These are phyloP conservation scores for Eilema sororculum DNA, from an alignment of 2,888 invertebrate genomes.

Conservation along the genomic window DNA sequence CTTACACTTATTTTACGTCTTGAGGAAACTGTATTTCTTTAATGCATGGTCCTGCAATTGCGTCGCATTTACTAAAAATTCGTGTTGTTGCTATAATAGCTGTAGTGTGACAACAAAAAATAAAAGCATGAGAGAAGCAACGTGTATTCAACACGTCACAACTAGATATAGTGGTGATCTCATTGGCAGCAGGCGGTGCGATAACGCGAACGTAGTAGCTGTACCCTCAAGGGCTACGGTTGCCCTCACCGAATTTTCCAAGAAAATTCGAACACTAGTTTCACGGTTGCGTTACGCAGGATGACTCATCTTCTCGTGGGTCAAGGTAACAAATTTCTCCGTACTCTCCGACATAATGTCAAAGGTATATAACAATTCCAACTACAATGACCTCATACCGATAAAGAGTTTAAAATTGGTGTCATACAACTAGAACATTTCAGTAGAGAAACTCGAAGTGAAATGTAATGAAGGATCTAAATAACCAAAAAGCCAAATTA, in stretches of 20 bases:
- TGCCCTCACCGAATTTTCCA: constrained; percentile 34
- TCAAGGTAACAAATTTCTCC: constrained; percentile 48
- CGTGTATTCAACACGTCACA: constrained; percentile 71
- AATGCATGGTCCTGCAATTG: background rate
- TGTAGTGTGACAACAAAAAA: constrained; percentile 54
- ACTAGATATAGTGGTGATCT: constrained; percentile 84
- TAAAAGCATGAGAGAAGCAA: constrained; percentile 55
- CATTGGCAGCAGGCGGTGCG: constrained; percentile 68
- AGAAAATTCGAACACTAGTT: constrained; percentile 39
- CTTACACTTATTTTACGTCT: background rate
- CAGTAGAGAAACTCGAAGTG: constrained; percentile 28
- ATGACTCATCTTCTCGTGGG: constrained; percentile 38
- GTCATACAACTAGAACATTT: constrained; percentile 12
- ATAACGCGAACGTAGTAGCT: constrained; percentile 57
- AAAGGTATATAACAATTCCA: constrained; percentile 8
- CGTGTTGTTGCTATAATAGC: constrained; percentile 43
- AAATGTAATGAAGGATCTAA: constrained; percentile 33
- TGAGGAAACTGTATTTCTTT: constrained; percentile 8
- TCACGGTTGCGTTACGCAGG: constrained; percentile 27
- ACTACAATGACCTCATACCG: background rate
- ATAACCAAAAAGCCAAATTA: constrained; percentile 43
- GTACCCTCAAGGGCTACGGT: constrained; percentile 58
- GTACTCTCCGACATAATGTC: background rate
- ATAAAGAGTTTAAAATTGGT: background rate
- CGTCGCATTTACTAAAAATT: constrained; percentile 23